phyloP scores from a whole-genome alignment of 2,113 vertebrate species.

The Chrysochloris asiatica region DNA sequence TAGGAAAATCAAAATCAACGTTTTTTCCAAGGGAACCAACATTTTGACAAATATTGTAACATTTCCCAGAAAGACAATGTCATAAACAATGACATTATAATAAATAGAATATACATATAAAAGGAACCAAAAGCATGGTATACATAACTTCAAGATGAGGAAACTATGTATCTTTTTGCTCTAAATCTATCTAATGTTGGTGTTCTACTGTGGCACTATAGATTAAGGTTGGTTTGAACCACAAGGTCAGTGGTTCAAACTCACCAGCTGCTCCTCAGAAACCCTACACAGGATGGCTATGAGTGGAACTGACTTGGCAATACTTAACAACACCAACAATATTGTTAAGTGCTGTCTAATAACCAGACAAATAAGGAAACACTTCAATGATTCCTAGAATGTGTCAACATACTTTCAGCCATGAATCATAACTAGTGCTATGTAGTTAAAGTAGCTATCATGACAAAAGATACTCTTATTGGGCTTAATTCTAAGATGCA shows the following conservation, averaged over 20 bases:
- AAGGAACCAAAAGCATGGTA: not conserved
- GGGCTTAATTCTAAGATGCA: not conserved
- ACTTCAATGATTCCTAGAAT: not conserved
- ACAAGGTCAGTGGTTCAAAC: too few relatives aligned
- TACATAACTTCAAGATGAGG: not conserved
- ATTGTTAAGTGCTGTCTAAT: too few relatives aligned
- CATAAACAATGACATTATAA: conserved; percentile 2
- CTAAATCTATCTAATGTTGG: not conserved
- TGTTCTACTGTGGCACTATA: too few relatives aligned
- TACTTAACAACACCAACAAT: too few relatives aligned
- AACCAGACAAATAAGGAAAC: conserved; percentile 4
- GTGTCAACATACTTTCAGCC: not conserved
- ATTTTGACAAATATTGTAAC: not conserved
- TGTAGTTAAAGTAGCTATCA: not conserved
- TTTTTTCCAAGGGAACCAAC: conserved; percentile 2
- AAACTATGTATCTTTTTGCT: not conserved
- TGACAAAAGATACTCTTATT: not conserved
- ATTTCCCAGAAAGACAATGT: not conserved
- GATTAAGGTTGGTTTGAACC: too few relatives aligned
- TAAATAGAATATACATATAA: conserved; percentile 1
- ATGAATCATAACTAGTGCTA: not conserved
- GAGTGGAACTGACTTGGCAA: too few relatives aligned
- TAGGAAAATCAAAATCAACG: not conserved
- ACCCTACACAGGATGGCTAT: too few relatives aligned
- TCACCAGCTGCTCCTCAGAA: too few relatives aligned